Percentiles rank a stretch among this genome's conserved stretches.
Conservation (phyloP, 2,113 vertebrate genomes). For the Ceratotherium simum region DNA sequence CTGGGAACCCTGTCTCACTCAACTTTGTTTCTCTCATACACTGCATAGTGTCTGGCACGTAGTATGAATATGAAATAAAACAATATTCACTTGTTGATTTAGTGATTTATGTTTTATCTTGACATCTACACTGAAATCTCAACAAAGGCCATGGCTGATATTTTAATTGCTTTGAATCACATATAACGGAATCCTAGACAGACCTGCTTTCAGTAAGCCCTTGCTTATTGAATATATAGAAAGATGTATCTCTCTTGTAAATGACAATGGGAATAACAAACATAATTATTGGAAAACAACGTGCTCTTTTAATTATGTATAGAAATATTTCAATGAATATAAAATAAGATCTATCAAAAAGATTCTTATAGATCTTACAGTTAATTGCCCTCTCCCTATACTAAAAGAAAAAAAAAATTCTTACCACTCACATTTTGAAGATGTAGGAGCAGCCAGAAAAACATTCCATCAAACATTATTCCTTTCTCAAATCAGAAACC, state of each 20-base stretch:
- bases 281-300: background rate
- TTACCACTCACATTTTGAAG: background rate
- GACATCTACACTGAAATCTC: background rate
- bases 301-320: background rate
- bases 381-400: background rate
- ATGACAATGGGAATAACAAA: background rate
- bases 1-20: background rate
- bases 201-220: background rate
- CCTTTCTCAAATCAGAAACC: conserved; percentile 63
- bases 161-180: background rate
- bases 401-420: background rate
- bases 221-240: background rate
- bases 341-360: conserved; percentile 20
- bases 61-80: background rate
- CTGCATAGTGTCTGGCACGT: background rate
- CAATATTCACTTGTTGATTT: background rate
- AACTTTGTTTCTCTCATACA: background rate
- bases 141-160: background rate
- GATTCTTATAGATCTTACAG: background rate
- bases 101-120: conserved; percentile 13
- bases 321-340: background rate
- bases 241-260: background rate
- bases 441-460: conserved; percentile 45
- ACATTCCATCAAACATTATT: background rate
- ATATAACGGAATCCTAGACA: background rate